Base-by-base conservation (phyloP, 2,797 vertebrate genomes). In the Oophaga sylvatica region DNA sequence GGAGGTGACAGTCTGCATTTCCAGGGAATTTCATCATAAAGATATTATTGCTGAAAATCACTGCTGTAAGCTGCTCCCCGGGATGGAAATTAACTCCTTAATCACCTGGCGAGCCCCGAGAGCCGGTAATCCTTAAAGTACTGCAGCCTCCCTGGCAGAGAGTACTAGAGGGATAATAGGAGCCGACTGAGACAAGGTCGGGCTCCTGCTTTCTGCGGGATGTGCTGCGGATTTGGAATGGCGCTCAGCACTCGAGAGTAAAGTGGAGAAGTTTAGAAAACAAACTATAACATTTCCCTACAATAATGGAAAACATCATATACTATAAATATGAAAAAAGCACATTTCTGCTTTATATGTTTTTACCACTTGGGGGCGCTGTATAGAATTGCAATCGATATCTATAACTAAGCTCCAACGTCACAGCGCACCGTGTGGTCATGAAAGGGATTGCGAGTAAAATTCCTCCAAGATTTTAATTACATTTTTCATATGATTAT, bases 1-100 rank as follows among this genome's bases (percentile, higher is more conserved):
- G 11, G 1, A 79, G 68, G 8, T 73, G 16, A 19, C 13, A 45
- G 0, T 3, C 81, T 20, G 1, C 19, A 45, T 73, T 73, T 75
- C 57, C 20, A 11, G 31, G 82, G 81, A 57, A 84, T 77, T n/a
- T 84, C 59, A 13, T 76, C 22, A 77, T 75, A 62, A 73, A 60
- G 53, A 60, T 45, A 31, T 53, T 29, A 84, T 77, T 62, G 41
- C 70, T n/a, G 83, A 59, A 59, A 83, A 73, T 35, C 31, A 15
- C 53, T 19, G 7, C 17, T 59, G 13, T 63, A 16, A 80, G 71
- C 35, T 5, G 3, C 41, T 26, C 17, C 26, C 1, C 11, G 15
- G 71, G 71, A 5, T 4, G 3, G 19, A 22, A 10, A n/a, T 53
- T 84, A 77, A 84, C 83, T 77, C 71, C 57, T 75, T 62, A 53